Conservation (phyloP, 2,888 invertebrate genomes). For the Leucania comma region DNA sequence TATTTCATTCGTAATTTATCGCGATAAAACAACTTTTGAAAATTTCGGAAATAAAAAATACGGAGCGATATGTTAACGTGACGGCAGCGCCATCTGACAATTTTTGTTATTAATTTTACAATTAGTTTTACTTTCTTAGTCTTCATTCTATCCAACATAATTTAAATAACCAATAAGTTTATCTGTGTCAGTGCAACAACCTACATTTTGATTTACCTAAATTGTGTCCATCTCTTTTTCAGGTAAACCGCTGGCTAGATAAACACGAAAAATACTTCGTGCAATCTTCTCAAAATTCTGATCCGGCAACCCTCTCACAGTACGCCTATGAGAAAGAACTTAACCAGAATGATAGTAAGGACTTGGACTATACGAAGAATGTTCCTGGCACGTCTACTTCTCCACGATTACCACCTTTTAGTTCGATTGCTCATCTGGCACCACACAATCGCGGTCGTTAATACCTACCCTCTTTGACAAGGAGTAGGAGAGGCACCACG, state of each 20-base stretch:
- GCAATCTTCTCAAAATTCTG: neutral
- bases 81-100: too few species aligned
- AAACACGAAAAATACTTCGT: slow-evolving; percentile 51
- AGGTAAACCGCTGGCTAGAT: slow-evolving; percentile 47
- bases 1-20: too few species aligned
- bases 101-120: too few species aligned
- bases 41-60: too few species aligned
- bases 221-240: neutral
- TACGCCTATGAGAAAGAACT: slow-evolving; percentile 1
- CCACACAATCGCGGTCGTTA: too few species aligned
- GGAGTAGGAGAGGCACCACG: too few species aligned
- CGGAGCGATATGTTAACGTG: too few species aligned
- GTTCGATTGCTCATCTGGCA: too few species aligned
- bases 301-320: slow-evolving; percentile 2
- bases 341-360: neutral
- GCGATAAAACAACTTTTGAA: too few species aligned
- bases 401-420: neutral
- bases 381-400: neutral
- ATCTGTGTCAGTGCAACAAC: too few species aligned
- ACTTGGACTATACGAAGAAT: neutral
- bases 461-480: too few species aligned
- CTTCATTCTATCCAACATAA: too few species aligned
- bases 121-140: neutral
- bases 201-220: neutral
- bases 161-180: neutral